phyloP scores from a whole-genome alignment of 2,888 invertebrate genomes.

The Diachrysia chrysitis region DNA sequence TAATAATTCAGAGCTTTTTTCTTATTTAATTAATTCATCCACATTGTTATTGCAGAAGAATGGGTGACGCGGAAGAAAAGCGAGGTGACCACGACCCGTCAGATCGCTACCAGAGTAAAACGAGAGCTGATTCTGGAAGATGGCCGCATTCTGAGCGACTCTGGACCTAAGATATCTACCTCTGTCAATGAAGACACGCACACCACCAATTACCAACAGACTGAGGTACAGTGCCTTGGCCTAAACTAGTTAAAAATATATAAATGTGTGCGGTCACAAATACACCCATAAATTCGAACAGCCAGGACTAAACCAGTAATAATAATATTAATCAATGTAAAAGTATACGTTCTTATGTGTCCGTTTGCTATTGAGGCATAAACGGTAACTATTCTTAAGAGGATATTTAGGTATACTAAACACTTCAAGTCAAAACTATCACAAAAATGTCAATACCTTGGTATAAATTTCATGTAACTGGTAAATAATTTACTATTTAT shows the following conservation, averaged over 20 bases:
- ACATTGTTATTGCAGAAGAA: constrained; percentile 94
- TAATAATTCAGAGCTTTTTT: no score
- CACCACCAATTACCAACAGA: constrained; percentile 96
- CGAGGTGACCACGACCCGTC: constrained; percentile 96
- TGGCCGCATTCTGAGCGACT: constrained; percentile 96
- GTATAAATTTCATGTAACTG: no score
- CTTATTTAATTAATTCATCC: neutral
- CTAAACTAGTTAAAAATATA: neutral
- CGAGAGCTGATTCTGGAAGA: constrained; percentile 96
- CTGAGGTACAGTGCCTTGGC: constrained; percentile 89
- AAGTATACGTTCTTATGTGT: no score
- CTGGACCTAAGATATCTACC: constrained; percentile 96
- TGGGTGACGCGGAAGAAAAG: constrained; percentile 97
- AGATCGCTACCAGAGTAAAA: constrained; percentile 97
- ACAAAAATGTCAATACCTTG: no score
- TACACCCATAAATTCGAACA: no score
- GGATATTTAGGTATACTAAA: no score
- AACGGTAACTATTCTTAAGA: no score
- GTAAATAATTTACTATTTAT: constrained; percentile 17
- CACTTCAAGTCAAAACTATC: no score
- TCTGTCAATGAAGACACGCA: constrained; percentile 97
- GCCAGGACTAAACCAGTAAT: no score
- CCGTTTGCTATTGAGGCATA: no score
- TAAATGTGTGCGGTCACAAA: no score
- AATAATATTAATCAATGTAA: no score